Base-by-base conservation (phyloP, 2,113 vertebrate genomes). In the Callospermophilus lateralis region DNA sequence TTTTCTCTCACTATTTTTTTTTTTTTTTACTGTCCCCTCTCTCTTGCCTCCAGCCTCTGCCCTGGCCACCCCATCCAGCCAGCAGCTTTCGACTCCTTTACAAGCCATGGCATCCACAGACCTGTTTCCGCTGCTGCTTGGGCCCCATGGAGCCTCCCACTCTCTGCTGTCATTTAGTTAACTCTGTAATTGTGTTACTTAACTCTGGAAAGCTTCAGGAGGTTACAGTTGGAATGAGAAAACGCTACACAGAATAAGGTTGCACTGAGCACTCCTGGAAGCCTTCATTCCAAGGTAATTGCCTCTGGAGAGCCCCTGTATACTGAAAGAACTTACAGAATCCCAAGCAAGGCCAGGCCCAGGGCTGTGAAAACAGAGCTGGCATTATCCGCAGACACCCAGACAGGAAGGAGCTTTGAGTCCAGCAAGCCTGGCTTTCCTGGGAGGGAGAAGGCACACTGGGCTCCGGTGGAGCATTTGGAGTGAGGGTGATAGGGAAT, bases 201-300 rank as follows among this genome's bases (percentile, higher is more conserved):
- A 97, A 80, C 93, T 92, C 70, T 28, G 53, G 72, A 85, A 96
- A 89, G 83, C 91, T 96, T 68, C 55, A 80, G 80, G 86, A 93
- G 65, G 80, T 58, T 67, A 68, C 51, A 48, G 80, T 4, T 55
- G 65, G 42, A 96, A 92, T 58, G 84, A 96, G 95, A 83, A 97
- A 89, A 76, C 0, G 4, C 45, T 30, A 22, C 74, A 34, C 32
- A 88, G 70, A 90, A 80, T 51, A 34, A 95, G 83, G 39, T 3
- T 67, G 55, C 76, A 9, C 74, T 34, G 51, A 94, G 28, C 15
- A 78, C 48, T 92, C 53, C 30, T 74, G 70, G 86, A 97, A 96
- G 58, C 28, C 86, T 93, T 94, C 32, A 65, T 68, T 93, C 80
- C n/a, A 1, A 83, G 48, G 70, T 45, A 83, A 95, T 42, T 84